Evolutionary conservation across 2,888 invertebrate species (phyloP), one percentile per base, ranked within the genome.

Genomic region (Eupithecia pulchellata): DNA sequence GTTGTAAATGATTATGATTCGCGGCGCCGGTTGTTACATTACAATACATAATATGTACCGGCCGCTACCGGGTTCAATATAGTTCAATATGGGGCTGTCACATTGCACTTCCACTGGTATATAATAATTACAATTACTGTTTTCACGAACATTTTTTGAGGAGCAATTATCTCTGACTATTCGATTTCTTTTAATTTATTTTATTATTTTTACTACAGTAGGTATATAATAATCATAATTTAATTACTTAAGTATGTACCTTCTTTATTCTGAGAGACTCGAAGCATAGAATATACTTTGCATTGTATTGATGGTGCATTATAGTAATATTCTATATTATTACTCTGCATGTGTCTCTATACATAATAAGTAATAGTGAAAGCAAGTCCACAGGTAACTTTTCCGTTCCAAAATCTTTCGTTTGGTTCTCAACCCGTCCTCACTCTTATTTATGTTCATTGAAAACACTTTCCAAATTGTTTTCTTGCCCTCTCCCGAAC

Each of bases 401-500:
- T 61, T n/a, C 3, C 17, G 20, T 32, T 36, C 1, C 34, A 32
- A 61, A 25, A 64, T 42, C 2, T 63, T 66, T 29, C 27, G 57
- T 52, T 58, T 36, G 34, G 14, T 34, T 47, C 42, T 65, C 39
- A 66, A 65, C 68, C 63, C 66, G 65, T 66, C 68, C 13, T 42
- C 71, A 57, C 32, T 66, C 58, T 69, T 66, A 69, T 72, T 64
- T 73, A 69, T 67, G 68, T 68, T 42, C n/a, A 32, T 52, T 64
- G 52, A 69, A 61, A 70, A 68, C 64, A 62, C 72, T 84, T 84
- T 81, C 79, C 78, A 75, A 77, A 72, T 76, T 75, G 77, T 79
- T 78, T 77, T 73, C 58, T 34, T 39, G 71, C 42, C 34, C 47
- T 65, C 39, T 60, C 32, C 11, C 47, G 20, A 11, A 25, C 13